A percentile compares a stretch with the other conserved stretches of the same genome.
phyloP scores from a whole-genome alignment of 2,113 vertebrate genomes.

The Meles meles region DNA sequence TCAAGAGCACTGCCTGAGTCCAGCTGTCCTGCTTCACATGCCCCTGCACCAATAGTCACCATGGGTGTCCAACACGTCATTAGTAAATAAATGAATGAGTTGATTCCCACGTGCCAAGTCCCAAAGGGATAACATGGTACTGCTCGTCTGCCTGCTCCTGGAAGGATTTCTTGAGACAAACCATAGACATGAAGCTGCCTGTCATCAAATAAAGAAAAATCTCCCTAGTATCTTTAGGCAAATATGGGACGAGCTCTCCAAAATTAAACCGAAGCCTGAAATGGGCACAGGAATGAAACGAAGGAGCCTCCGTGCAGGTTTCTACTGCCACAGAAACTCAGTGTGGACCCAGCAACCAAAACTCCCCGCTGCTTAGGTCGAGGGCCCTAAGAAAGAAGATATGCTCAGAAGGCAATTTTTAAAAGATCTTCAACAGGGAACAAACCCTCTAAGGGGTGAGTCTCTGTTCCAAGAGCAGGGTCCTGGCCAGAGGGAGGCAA shows the following conservation, averaged over 20 bases:
- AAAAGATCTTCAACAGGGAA: background rate
- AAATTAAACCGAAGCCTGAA: background rate
- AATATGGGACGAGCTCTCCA: accelerated
- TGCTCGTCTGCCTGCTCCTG: accelerated
- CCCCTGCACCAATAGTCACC: accelerated
- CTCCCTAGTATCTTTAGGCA: background rate
- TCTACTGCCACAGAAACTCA: accelerated
- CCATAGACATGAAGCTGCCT: background rate
- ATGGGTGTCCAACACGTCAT: accelerated
- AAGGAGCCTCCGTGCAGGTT: accelerated
- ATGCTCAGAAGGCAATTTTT: accelerated
- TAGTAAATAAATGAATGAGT: background rate
- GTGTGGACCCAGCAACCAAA: accelerated
- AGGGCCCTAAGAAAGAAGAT: background rate
- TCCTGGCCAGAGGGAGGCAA: accelerated
- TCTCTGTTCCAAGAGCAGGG: too few species aligned
- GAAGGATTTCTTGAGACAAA: background rate
- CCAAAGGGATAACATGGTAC: accelerated
- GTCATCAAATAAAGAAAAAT: background rate
- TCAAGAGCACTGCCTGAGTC: accelerated
- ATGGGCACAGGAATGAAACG: accelerated
- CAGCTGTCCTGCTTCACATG: accelerated
- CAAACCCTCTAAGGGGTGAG: background rate
- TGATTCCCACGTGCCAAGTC: too few species aligned
- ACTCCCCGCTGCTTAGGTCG: accelerated